Conservation (phyloP, 2,797 vertebrate genomes). For the Sebastes vulpes region DNA sequence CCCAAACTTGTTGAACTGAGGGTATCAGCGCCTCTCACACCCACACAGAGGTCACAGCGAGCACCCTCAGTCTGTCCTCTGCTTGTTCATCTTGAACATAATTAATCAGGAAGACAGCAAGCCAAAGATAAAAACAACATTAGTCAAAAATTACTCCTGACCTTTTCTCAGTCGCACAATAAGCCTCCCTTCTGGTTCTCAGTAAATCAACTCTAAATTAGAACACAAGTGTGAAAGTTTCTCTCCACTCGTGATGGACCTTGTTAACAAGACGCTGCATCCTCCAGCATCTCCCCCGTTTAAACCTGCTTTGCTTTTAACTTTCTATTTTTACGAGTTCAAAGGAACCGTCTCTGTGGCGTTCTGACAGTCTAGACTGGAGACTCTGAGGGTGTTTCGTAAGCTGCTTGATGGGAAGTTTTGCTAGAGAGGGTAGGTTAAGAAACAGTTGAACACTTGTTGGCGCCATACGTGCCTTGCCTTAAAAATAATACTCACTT, state of each 20-base stretch:
- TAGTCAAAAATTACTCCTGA: conserved; percentile 70
- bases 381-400: conserved; percentile 40
- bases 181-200: conserved; percentile 55
- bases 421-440: neutral
- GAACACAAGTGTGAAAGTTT: conserved; percentile 40
- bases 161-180: conserved; percentile 52
- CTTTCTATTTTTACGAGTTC: conserved; percentile 50
- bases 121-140: conserved; percentile 50
- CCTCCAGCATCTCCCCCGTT: conserved; percentile 22
- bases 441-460: conserved; percentile 15
- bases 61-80: conserved; percentile 26
- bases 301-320: conserved; percentile 46
- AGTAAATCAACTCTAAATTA: conserved; percentile 54
- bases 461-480: conserved; percentile 24
- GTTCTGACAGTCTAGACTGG: conserved; percentile 12
- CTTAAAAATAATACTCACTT: neutral
- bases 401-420: conserved; percentile 40
- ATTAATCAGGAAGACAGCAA: conserved; percentile 56
- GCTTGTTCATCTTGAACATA: conserved; percentile 42
- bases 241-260: conserved; percentile 47
- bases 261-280: conserved; percentile 43
- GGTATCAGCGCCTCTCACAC: conserved; percentile 8
- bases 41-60: conserved; percentile 31
- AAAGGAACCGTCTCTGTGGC: conserved; percentile 33
- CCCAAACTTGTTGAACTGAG: conserved; percentile 2